Percentiles rank a stretch among this genome's conserved stretches.
These are phyloP conservation scores for Leuciscus waleckii DNA, from an alignment of 2,797 vertebrate genomes.

Conservation along the genomic window DNA sequence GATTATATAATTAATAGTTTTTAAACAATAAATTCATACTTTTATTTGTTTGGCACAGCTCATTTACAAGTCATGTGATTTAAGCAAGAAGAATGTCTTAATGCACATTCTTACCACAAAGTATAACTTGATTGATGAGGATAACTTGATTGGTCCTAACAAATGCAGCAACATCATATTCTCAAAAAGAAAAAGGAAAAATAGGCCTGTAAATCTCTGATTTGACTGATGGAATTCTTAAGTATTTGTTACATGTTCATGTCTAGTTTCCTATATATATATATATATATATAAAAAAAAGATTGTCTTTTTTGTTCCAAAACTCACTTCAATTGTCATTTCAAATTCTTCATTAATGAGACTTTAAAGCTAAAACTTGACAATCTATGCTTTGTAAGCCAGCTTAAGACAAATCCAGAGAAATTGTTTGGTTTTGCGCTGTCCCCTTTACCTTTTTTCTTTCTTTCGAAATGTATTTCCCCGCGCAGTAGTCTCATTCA, in stretches of 20 bases:
- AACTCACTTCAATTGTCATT: constrained; percentile 2
- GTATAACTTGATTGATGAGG: background rate
- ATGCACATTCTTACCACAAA: background rate
- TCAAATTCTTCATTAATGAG: constrained; percentile 6
- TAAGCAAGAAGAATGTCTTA: constrained; percentile 4
- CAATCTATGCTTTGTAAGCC: constrained; percentile 39
- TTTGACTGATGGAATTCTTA: background rate
- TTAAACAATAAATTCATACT: background rate
- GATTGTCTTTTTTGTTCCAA: background rate
- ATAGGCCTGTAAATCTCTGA: background rate
- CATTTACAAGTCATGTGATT: background rate
- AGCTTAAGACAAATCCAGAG: constrained; percentile 39
- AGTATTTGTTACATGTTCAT: background rate
- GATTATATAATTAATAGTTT: background rate
- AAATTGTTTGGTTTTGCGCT: constrained; percentile 16
- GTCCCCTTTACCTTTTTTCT: background rate
- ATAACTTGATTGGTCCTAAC: background rate
- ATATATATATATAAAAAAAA: background rate
- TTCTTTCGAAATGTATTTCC: background rate
- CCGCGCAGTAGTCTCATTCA: background rate
- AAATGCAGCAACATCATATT: background rate
- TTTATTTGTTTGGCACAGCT: background rate
- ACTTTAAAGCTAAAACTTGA: constrained; percentile 19
- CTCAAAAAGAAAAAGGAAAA: background rate
- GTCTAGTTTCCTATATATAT: background rate